phyloP scores from a whole-genome alignment of 2,113 vertebrate genomes.

The Aptenodytes forsteri region DNA sequence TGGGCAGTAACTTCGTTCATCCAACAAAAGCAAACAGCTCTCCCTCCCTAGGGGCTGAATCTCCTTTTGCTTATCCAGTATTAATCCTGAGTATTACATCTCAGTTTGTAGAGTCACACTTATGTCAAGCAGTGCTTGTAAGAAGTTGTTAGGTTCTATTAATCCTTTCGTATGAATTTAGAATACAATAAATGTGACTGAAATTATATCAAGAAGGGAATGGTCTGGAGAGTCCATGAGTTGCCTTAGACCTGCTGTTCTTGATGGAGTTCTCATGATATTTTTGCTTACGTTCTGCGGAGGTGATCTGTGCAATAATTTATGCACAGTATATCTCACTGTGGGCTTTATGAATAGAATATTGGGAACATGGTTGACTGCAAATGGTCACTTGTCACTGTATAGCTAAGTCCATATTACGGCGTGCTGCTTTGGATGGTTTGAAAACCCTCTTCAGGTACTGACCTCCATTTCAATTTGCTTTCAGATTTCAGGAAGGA shows the following conservation, averaged over 20 bases:
- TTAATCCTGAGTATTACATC: neutral
- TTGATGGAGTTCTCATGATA: neutral
- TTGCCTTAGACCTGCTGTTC: neutral
- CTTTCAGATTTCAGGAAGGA: constrained; percentile 89
- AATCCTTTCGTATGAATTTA: neutral
- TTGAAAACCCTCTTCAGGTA: neutral
- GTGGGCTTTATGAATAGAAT: neutral
- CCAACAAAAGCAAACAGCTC: constrained; percentile 3
- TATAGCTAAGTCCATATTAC: neutral
- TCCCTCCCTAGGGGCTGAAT: neutral
- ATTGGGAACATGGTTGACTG: neutral
- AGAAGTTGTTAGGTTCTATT: neutral
- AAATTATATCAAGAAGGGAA: neutral
- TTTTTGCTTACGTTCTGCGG: neutral
- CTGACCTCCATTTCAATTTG: neutral
- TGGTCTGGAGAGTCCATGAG: neutral
- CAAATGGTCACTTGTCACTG: neutral
- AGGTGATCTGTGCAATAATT: neutral
- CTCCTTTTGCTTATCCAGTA: neutral
- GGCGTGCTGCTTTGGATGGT: neutral
- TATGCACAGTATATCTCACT: neutral
- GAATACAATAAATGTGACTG: neutral
- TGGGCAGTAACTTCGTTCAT: neutral
- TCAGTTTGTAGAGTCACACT: neutral
- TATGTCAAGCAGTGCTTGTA: neutral